Evolutionary conservation across 2,888 invertebrate genomes (phyloP).

Genomic region (Euproctis similis): DNA sequence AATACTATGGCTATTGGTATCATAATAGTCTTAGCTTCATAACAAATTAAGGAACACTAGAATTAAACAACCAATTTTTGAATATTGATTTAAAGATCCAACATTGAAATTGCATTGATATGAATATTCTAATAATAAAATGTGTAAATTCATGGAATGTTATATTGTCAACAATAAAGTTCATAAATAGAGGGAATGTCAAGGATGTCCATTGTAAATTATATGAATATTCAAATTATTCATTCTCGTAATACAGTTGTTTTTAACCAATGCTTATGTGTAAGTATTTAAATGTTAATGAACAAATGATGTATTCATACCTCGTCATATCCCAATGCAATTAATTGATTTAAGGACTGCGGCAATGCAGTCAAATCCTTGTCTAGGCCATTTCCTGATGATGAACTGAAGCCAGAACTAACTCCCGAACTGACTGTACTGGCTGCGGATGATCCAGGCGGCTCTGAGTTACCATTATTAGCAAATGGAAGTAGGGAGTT

Average conservation of each 20-base stretch:
- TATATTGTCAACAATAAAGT: slow-evolving; percentile 1
- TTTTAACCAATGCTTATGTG: too few species aligned
- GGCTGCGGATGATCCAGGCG: slow-evolving; percentile 83
- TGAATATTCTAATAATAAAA: not conserved
- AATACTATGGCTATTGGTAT: too few species aligned
- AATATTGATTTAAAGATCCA: too few species aligned
- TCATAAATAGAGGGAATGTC: slow-evolving; percentile 1
- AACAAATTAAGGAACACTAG: too few species aligned
- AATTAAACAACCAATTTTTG: too few species aligned
- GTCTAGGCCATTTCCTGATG: slow-evolving; percentile 74
- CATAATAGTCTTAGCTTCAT: too few species aligned
- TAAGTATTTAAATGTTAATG: too few species aligned
- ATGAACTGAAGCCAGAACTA: slow-evolving; percentile 78
- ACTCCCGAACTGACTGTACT: slow-evolving; percentile 80
- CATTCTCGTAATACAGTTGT: too few species aligned
- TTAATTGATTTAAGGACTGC: slow-evolving; percentile 79
- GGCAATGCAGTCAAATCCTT: slow-evolving; percentile 80
- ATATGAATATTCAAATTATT: slow-evolving; percentile 4
- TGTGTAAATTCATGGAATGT: not conserved
- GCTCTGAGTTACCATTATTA: slow-evolving; percentile 77
- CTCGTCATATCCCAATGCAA: slow-evolving; percentile 85
- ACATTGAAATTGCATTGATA: too few species aligned
- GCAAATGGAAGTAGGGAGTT: slow-evolving; percentile 89
- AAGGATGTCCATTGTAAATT: slow-evolving; percentile 1
- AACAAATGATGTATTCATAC: slow-evolving; percentile 47